Base-by-base conservation (phyloP, 2,888 invertebrate species). In the Nemotelus nigrinus region DNA sequence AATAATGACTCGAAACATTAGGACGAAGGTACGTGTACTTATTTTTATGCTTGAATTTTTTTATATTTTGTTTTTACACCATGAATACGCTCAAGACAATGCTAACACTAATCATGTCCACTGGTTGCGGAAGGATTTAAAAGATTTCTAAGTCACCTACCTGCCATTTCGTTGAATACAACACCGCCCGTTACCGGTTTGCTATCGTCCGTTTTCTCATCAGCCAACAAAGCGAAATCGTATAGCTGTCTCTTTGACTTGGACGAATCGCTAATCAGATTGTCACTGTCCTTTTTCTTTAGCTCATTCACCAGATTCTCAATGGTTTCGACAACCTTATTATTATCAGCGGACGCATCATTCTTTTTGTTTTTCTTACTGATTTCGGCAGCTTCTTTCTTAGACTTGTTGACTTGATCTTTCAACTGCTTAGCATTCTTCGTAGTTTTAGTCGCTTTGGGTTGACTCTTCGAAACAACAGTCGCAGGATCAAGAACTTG, bases 321-420 rank as follows among this genome's bases (percentile, higher is more conserved):
- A 68, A 68, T 68, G 25, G 48, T 68, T 8, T 57, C 58, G 7
- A 47, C 72, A 45, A 72, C 47, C 45, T 58, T 58, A 47, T 58
- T 72, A 39, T 60, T 47, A 25, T 57, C 39, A 41, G 50, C 47
- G 6, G 8, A 5, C 43, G 48, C 48, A n/a, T 60, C 47, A 8
- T 41, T 50, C 10, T 63, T 48, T 25, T 75, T 75, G 44, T 50
- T 64, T n/a, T 75, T 75, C 43, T 64, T 75, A n/a, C 45, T 72
- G 25, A 60, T 53, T n/a, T 75, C 64, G 41, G 75, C 75, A 1
- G 74, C 74, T 25, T 75, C 75, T 50, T 75, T 75, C 53, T 75
- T 75, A 4, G 53, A 48, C 41, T 75, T 75, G 44, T 75, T 75
- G 5, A 58, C 75, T 45, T 75, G 64, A 50, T 75, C 75, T 45